Evolutionary conservation across 1,140 invertebrate species (phyloP), one percentile per base, ranked within the genome.

Genomic region (Brachionus asplanchnoidis): DNA sequence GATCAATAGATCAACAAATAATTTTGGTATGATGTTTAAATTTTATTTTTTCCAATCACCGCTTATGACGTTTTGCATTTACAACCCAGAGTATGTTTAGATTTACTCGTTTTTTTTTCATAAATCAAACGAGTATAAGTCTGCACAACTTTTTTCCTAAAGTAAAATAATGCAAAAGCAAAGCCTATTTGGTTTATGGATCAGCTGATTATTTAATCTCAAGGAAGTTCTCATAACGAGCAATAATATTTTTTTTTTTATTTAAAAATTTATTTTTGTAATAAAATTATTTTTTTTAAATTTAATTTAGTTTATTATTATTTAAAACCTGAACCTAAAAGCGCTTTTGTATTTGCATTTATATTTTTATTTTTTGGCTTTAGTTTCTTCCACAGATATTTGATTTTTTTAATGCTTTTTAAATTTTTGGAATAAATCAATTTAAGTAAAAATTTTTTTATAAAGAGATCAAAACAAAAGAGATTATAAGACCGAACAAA

Each of bases 1-100:
- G 8, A 50, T 77, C 73, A 77, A 77, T 77, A 46, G 44, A 77
- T 77, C 73, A 23, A 50, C 73, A 50, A 77, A 77, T 53, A 77
- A 53, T 50, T 77, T 50, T 50, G 73, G 73, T 77, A 77, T 73
- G 68, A 42, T 20, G 9, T 42, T 42, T 17, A 42, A 17, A 20
- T 73, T 73, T 73, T 73, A 40, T 73, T 73, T 73, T 73, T 73
- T 20, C 20, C 8, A 73, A 73, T 73, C 36, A 73, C 68, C 42
- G 68, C 68, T 73, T 40, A 40, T 42, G 28, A 73, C 17, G 36
- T 70, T 12, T 9, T 70, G 60, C 26, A 68, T 68, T 68, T 68
- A 32, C 32, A 32, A 68, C 1, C 66, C 26, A 68, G 17, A 42
- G n/a, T 40, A 73, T 42, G 32, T 42, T 26, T 60, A 60, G 53